phyloP scores from a whole-genome alignment of 2,113 vertebrate species.

The Vireo altiloquus region DNA sequence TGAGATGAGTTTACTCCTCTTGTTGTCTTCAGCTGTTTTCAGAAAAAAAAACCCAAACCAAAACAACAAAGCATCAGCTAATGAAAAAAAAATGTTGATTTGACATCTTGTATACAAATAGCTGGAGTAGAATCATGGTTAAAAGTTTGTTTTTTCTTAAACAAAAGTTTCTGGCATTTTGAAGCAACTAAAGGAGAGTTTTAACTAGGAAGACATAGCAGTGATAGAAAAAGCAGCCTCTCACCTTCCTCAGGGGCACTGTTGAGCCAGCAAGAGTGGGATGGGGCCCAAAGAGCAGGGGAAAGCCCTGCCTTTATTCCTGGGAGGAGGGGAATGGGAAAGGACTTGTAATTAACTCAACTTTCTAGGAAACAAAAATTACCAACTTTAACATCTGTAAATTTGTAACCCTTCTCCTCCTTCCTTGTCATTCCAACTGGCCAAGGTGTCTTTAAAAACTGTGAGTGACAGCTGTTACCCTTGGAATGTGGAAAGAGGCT shows the following conservation, averaged over 20 bases:
- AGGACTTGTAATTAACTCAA: not conserved
- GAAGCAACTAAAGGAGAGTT: not conserved
- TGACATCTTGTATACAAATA: not conserved
- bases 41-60: not conserved
- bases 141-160: not conserved
- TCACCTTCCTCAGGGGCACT: not conserved
- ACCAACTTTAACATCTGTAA: not conserved
- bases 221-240: not conserved
- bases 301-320: not conserved
- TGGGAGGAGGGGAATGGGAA: not conserved
- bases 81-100: not conserved
- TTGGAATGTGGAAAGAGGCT: constrained; percentile 29
- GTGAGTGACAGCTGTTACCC: constrained; percentile 13
- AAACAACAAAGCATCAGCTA: not conserved
- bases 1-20: not conserved
- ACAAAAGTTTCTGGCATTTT: not conserved
- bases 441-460: not conserved
- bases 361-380: constrained; percentile 15
- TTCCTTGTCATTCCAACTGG: not conserved
- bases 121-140: not conserved
- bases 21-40: not conserved
- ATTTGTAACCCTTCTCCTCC: not conserved
- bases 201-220: not conserved
- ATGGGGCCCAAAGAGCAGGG: not conserved
- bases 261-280: not conserved